phyloP scores from a whole-genome alignment of 30 jellyfish, hydroid and myxozoan species.

The Pelagia noctiluca region DNA sequence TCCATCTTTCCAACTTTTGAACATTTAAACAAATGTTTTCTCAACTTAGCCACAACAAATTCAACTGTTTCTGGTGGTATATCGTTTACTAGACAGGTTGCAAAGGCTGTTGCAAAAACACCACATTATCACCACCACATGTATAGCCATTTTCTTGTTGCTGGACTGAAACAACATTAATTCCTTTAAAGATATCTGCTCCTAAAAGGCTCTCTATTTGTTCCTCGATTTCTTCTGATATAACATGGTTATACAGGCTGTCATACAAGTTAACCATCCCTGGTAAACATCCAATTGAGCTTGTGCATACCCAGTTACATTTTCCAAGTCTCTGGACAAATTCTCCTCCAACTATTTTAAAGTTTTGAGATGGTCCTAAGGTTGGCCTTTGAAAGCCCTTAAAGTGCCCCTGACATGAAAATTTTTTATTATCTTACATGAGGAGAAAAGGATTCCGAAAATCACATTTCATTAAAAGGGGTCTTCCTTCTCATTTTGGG shows the following conservation, averaged over 20 bases:
- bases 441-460: no score
- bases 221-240: conserved; percentile 33
- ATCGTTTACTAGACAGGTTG: conserved; percentile 51
- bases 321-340: conserved; percentile 52
- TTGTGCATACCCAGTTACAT: conserved; percentile 49
- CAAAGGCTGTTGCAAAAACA: conserved; percentile 56
- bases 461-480: no score
- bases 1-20: conserved; percentile 39
- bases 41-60: conserved; percentile 42
- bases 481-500: no score
- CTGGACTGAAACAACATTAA: conserved; percentile 54
- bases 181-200: conserved; percentile 38
- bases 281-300: conserved; percentile 52
- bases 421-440: no score
- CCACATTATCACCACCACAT: no score
- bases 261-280: conserved; percentile 51
- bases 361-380: conserved; percentile 45
- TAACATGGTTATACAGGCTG: conserved; percentile 39
- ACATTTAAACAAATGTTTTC: conserved; percentile 34
- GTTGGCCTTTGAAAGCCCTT: conserved; percentile 59
- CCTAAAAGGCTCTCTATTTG: conserved; percentile 47
- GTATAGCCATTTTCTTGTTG: conserved; percentile 45
- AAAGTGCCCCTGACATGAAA: no score
- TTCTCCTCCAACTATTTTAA: conserved; percentile 38
- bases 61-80: conserved; percentile 54